Conservation (phyloP, 2,113 vertebrate species). For the Dasyurus viverrinus region DNA sequence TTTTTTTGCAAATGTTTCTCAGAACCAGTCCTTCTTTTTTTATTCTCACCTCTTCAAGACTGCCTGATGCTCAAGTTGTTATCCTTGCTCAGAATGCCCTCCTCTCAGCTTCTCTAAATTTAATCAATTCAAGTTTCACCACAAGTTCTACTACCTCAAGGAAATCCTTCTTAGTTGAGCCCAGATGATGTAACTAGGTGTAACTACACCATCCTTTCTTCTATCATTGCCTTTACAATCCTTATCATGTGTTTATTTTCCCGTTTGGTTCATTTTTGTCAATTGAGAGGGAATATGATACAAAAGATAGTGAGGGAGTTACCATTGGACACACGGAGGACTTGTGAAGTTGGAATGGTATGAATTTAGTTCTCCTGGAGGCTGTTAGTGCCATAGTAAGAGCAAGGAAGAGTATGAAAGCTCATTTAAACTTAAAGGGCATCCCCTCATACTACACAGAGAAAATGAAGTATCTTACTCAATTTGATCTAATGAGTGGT, state of each 20-base stretch:
- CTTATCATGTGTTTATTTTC: background rate
- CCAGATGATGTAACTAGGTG: too few relatives aligned
- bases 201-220: background rate
- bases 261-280: background rate
- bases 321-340: background rate
- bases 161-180: too few relatives aligned
- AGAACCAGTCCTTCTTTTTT: background rate
- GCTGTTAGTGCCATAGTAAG: background rate
- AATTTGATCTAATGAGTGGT: background rate
- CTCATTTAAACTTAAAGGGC: background rate
- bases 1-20: background rate
- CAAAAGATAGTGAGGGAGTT: too few relatives aligned
- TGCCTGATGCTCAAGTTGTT: background rate
- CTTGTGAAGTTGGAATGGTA: background rate
- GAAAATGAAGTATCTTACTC: background rate
- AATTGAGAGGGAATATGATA: background rate
- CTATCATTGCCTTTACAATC: background rate
- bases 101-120: background rate
- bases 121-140: background rate
- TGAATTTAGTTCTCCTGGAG: background rate
- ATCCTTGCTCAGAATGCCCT: background rate
- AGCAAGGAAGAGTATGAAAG: background rate
- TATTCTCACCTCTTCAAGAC: background rate
- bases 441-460: background rate
- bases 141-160: background rate